A percentile compares a stretch with the other conserved stretches of the same genome.
These are phyloP conservation scores for Cydia splendana DNA, from an alignment of 1,140 invertebrate genomes.

Conservation along the genomic window DNA sequence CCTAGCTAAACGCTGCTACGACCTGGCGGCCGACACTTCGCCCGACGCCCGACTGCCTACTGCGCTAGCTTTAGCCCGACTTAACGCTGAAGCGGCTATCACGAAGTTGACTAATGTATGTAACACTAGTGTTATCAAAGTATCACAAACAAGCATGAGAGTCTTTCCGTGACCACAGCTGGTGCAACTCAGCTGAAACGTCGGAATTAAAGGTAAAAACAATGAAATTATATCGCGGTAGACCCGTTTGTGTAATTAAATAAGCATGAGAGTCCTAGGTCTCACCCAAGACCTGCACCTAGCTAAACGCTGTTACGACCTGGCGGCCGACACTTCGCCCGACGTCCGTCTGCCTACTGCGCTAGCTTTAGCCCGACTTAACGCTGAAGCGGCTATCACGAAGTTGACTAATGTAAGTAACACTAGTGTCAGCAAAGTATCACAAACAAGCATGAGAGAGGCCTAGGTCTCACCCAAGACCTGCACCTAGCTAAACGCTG, in stretches of 20 bases:
- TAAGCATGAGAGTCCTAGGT: too few species aligned
- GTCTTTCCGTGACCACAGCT: too few species aligned
- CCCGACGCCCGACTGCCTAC: conserved; percentile 97
- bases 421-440: too few species aligned
- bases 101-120: conserved; percentile 86
- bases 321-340: conserved; percentile 95
- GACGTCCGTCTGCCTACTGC: conserved; percentile 97
- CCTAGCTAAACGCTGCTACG: conserved; percentile 95
- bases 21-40: conserved; percentile 97
- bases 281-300: conserved; percentile 89
- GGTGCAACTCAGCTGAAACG: too few species aligned
- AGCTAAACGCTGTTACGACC: conserved; percentile 96
- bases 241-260: too few species aligned
- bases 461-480: conserved; percentile 92
- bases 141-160: conserved; percentile 91
- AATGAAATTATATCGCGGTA: too few species aligned
- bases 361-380: conserved; percentile 94
- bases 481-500: conserved; percentile 93
- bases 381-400: conserved; percentile 87
- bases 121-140: neutral
- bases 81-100: conserved; percentile 90
- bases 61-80: conserved; percentile 93
- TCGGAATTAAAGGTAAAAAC: too few species aligned
- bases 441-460: too few species aligned
- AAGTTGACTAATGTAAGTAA: conserved; percentile 85